Evolutionary conservation across 2,888 invertebrate species (phyloP).

Genomic region (Actias luna): DNA sequence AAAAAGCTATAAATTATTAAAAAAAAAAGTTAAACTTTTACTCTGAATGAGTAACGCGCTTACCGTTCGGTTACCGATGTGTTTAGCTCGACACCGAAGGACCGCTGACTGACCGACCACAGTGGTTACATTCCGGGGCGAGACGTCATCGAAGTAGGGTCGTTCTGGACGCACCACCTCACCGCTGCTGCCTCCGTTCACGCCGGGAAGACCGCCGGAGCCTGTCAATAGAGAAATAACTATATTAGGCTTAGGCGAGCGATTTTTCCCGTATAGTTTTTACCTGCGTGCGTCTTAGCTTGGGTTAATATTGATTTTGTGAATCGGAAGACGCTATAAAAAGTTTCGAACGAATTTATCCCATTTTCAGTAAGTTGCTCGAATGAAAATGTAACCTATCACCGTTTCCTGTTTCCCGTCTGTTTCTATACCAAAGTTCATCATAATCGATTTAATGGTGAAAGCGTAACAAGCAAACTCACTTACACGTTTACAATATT

Average conservation of each 20-base stretch:
- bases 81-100: slow-evolving; percentile 91
- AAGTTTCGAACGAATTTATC: too few species aligned
- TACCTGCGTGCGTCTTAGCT: too few species aligned
- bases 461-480: too few species aligned
- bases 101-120: slow-evolving; percentile 92
- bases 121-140: slow-evolving; percentile 90
- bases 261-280: background rate
- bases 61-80: slow-evolving; percentile 93
- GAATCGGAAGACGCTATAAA: too few species aligned
- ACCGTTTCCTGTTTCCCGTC: too few species aligned
- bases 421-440: too few species aligned
- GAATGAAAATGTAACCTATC: too few species aligned
- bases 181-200: slow-evolving; percentile 44
- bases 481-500: too few species aligned
- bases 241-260: too few species aligned
- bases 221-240: slow-evolving; percentile 39
- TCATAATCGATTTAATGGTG: too few species aligned
- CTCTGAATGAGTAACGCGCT: slow-evolving; percentile 52
- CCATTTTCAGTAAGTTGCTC: too few species aligned
- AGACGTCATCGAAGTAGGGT: slow-evolving; percentile 93
- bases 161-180: slow-evolving; percentile 78
- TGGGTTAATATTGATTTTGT: background rate
- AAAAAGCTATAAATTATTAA: too few species aligned
- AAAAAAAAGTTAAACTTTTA: background rate
- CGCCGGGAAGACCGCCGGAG: slow-evolving; percentile 50